Base-by-base conservation (phyloP, 2,888 invertebrate species). In the Tenthredo livida region DNA sequence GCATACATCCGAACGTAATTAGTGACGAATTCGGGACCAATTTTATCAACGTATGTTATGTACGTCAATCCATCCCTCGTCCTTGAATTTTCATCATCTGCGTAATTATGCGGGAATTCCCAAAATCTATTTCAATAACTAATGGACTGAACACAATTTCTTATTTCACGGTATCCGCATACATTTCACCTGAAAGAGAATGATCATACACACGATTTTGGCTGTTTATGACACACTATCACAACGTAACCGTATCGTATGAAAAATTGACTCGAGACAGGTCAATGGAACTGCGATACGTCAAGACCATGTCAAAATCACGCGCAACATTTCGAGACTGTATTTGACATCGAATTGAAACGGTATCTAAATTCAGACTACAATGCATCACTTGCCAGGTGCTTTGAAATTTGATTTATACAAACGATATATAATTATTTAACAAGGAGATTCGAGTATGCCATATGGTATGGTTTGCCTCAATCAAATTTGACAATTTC, bases 241-340 rank as follows among this genome's bases (percentile, higher is more conserved):
- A 54, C 54, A 25, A 25, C 17, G 33, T 67, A 67, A 67, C 33
- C 33, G 25, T 12, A 25, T 67, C 33, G 67, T 29, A 67, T 15
- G 17, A 67, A 67, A 67, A 67, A 67, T 29, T 21, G 25, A 61
- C 61, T 21, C 10, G 25, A 61, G 61, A 25, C 12, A 61, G 25
- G 25, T 25, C 61, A 61, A 21, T 61, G 61, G 61, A 25, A 61
- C 61, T 61, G 61, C 25, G 61, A 25, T 61, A 67, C 17, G 67
- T 67, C 67, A 67, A 17, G 67, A 67, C 67, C 67, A 33, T 67
- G 33, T 67, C 67, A 67, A 67, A 67, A 25, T 67, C 33, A 67
- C 17, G 33, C 25, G 17, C 6, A 25, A 17, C 67, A 67, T 33
- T 67, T 67, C 33, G 67, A 15, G 33, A 29, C 67, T 29, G 33